Evolutionary conservation across 2,888 invertebrate species (phyloP), one percentile per base, ranked within the genome.

Genomic region (Cephus runcator): DNA sequence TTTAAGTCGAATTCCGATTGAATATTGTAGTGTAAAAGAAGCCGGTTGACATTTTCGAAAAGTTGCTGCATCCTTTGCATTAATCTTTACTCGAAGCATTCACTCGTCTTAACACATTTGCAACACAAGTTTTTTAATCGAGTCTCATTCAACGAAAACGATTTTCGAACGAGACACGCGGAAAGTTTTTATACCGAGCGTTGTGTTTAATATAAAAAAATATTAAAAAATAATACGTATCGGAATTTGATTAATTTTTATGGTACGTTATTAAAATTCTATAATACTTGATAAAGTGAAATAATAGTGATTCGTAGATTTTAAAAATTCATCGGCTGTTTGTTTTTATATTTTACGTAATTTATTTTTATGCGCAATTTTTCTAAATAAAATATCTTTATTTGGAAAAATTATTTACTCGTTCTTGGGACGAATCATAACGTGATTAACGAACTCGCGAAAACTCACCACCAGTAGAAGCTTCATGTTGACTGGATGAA

Each of bases 391-490:
- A 56, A 23, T 15, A 15, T 56, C 0, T 23, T 56, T 56, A 23
- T 9, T 56, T 23, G 6, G 9, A 56, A 23, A 23, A 56, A 23
- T 2, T 15, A 56, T 23, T 23, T 23, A 56, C 9, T 23, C 23
- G 9, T 23, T 56, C 6, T 56, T 1, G 6, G 9, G 9, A 56
- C 23, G 23, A 56, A 23, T 56, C 23, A 56, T 56, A 23, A 56
- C 0, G 56, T 2, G 56, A 23, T 56, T 23, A 9, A 23, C 23
- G 23, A 56, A 56, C 56, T 56, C 56, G 56, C 56, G 9, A 75
- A 78, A 75, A 85, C 90, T 90, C 90, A 91, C 91, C 91, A 90
- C 85, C 81, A 91, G 81, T 83, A 91, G 80, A 83, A 89, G 84
- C 88, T 87, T 91, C 91, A 91, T 91, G 89, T 85, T 90, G 83